A percentile compares a stretch with the other conserved stretches of the same genome.
Conservation (phyloP, 2,888 invertebrate species). For the Acheta domesticus region DNA sequence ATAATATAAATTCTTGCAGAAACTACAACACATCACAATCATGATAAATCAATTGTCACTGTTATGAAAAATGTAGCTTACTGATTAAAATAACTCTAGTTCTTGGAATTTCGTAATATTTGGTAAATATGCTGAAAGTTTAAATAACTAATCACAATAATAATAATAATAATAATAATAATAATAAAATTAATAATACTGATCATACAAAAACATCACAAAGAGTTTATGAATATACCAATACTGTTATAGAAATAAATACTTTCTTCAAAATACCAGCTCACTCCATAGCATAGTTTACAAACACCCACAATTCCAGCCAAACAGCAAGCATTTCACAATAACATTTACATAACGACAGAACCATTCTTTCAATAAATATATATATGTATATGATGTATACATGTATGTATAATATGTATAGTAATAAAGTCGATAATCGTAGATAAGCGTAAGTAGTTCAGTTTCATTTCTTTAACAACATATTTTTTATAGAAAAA, state of each 20-base stretch:
- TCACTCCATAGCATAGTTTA: background rate
- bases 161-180: background rate
- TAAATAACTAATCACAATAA: background rate
- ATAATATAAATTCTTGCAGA: too few relatives aligned
- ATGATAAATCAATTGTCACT: too few relatives aligned
- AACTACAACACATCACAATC: too few relatives aligned
- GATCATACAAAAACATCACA: background rate
- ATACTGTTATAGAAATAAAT: background rate
- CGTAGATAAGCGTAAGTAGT: conserved; percentile 1
- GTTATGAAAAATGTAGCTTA: too few relatives aligned
- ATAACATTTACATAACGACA: background rate
- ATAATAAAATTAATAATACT: background rate
- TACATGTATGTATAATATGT: conserved; percentile 1
- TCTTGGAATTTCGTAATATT: too few relatives aligned
- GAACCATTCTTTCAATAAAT: background rate
- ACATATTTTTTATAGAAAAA: background rate
- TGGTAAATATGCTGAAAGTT: background rate
- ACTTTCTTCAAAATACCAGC: conserved; percentile 8
- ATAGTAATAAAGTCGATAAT: conserved; percentile 9
- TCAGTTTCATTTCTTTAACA: conserved; percentile 11
- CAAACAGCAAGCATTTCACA: background rate
- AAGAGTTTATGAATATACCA: too few relatives aligned
- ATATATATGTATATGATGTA: background rate
- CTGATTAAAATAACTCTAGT: too few relatives aligned
- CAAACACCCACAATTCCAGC: background rate